Evolutionary conservation across 2,888 invertebrate species (phyloP), one percentile per base, ranked within the genome.

Genomic region (Tipula unca): DNA sequence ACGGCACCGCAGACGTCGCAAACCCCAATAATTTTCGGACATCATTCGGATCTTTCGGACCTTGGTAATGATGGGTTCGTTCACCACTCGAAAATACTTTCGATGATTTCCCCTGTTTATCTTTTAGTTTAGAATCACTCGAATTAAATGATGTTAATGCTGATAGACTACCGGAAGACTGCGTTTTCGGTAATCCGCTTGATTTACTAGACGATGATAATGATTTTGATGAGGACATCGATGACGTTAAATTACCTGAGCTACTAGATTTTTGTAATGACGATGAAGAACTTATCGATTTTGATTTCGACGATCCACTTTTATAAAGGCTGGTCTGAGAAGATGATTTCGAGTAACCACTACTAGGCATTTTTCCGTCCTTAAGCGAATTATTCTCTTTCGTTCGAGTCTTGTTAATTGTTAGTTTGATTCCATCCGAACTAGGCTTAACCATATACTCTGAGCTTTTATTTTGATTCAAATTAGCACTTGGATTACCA

Each of bases 361-460:
- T 48, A 54, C 92, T 91, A 14, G 91, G 91, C 86, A 92, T 92
- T 82, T 92, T 89, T 1, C 69, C 69, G 13, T 69, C 69, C 25
- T 25, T 69, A 69, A 69, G 10, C 1, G 69, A 69, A 69, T 69
- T 69, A 86, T 93, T 93, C 86, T 95, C 95, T 89, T 95, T 95
- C 29, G 94, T 93, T 88, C 95, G 93, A 0, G 97, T 96, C 91
- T 97, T 97, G 89, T 97, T 97, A 32, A 97, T 97, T 1, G 97
- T 98, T 86, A 98, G 93, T 90, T 97, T 98, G 92, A 98, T 96
- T 3, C 97, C 97, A 88, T 97, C 97, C 85, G 90, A 89, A 89
- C 96, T 96, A 20, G 95, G 95, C 89, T 97, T 97, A 0, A 97
- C 96, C 94, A 96, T 96, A 88, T 97, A 97, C 88, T 96, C 96